phyloP scores from a whole-genome alignment of 2,113 vertebrate genomes.

The Sardina pilchardus region DNA sequence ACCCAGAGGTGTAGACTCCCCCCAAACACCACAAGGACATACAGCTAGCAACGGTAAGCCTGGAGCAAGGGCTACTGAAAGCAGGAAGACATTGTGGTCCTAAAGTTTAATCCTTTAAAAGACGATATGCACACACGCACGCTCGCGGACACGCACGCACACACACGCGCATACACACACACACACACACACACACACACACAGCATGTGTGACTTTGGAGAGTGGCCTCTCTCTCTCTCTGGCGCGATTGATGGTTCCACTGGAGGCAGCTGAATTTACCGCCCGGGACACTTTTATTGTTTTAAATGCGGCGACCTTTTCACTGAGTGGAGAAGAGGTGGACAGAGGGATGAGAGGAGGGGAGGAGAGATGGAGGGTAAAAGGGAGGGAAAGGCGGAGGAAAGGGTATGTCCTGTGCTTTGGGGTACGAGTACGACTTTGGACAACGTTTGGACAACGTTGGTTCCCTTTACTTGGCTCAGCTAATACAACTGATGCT shows the following conservation, averaged over 20 bases:
- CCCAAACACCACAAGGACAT: background rate
- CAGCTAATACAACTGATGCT: background rate
- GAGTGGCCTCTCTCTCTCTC: constrained; percentile 14
- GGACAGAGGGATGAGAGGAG: background rate
- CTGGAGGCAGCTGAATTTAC: constrained; percentile 31
- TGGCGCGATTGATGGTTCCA: constrained; percentile 24
- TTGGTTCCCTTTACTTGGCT: background rate
- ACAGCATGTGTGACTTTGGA: constrained; percentile 16
- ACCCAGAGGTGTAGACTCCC: background rate
- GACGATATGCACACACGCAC: background rate
- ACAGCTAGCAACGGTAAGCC: background rate
- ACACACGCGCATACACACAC: background rate
- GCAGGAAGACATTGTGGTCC: background rate
- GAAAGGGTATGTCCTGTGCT: background rate
- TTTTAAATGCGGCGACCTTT: constrained; percentile 40
- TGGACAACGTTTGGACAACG: no score
- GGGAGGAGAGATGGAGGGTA: background rate
- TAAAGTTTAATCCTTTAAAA: background rate
- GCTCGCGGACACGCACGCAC: background rate
- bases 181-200: background rate
- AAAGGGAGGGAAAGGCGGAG: background rate
- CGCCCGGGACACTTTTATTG: constrained; percentile 39
- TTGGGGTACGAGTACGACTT: background rate
- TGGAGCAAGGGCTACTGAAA: background rate
- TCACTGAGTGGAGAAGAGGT: background rate